Percentiles rank a stretch among this genome's conserved stretches.
These are phyloP conservation scores for Brevimyrus niger DNA, from an alignment of 2,113 vertebrate species.

Conservation along the genomic window DNA sequence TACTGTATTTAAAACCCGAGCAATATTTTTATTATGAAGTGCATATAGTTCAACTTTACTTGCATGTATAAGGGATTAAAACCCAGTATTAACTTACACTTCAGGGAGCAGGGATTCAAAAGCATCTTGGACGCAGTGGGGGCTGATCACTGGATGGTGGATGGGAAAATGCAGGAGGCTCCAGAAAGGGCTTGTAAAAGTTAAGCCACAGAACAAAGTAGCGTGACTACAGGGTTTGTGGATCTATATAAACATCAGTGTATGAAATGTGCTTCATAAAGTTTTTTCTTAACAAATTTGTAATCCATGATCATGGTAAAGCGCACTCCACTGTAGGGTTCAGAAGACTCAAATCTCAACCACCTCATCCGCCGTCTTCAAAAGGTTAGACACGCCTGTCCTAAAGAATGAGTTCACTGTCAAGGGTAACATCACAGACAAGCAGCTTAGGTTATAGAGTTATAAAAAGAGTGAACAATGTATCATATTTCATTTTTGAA, in stretches of 20 bases:
- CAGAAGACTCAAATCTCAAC: not conserved
- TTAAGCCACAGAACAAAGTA: not conserved
- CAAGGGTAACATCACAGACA: not conserved
- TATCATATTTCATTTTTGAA: not conserved
- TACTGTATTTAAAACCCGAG: not conserved
- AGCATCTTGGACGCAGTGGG: conserved; percentile 79
- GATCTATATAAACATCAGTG: not conserved
- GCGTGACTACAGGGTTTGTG: not conserved
- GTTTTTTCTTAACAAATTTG: not conserved
- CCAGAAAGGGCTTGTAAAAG: not conserved
- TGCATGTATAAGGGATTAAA: not conserved
- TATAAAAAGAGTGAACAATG: not conserved
- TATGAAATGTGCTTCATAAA: not conserved
- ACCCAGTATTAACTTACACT: not conserved
- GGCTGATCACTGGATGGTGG: conserved; percentile 70
- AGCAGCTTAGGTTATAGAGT: not conserved
- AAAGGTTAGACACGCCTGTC: not conserved
- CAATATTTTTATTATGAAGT: not conserved
- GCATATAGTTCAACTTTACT: not conserved
- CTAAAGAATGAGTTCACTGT: not conserved
- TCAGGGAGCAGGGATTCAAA: conserved; percentile 80
- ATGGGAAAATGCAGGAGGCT: not conserved
- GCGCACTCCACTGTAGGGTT: not conserved
- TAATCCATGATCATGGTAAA: not conserved
- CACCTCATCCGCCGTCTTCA: not conserved